Evolutionary conservation across 2,797 vertebrate species (phyloP), one percentile per base, ranked within the genome.

Genomic region (Chloroceryle amazona): DNA sequence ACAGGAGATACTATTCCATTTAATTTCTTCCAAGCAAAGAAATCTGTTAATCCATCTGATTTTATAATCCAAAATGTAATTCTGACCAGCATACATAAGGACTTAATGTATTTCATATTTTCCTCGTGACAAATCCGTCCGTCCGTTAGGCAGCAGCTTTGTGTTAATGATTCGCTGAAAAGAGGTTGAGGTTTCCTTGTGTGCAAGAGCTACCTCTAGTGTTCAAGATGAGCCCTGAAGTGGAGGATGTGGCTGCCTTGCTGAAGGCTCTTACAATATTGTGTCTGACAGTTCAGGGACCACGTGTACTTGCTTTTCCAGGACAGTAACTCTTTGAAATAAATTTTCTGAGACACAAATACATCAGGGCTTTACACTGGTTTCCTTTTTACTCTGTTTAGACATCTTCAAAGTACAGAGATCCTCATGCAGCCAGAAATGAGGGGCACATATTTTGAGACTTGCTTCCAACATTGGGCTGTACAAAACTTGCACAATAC

Each of bases 161-260:
- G 91, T 42, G 91, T 42, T 57, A 54, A 79, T 75, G 28, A 67
- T 37, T 44, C 72, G 70, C 68, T 37, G 29, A 57, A 62, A 86
- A 42, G 20, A 65, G 33, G n/a, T 72, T 88, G 20, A 65, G 35
- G n/a, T 72, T 88, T 95, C 86, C 72, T 33, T n/a, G 82, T 61
- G 89, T 95, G 91, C 94, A 86, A 96, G 90, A 93, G 95, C 90
- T 76, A 94, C 95, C 96, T 96, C 97, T 97, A 94, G 94, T 68
- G 97, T 89, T 54, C 65, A 76, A 76, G 89, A 81, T 1, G 71
- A 60, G 75, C 46, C 75, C 89, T 6, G 11, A 35, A 29, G 35
- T 73, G 87, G 91, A 22, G 14, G 82, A 63, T 63, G 91, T 6
- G 52, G 79, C 72, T 81, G 89, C 39, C 33, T 93, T 52, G 76